These are phyloP conservation scores for Oryzias javanicus DNA, from an alignment of 2,113 vertebrate genomes.

Conservation along the genomic window DNA sequence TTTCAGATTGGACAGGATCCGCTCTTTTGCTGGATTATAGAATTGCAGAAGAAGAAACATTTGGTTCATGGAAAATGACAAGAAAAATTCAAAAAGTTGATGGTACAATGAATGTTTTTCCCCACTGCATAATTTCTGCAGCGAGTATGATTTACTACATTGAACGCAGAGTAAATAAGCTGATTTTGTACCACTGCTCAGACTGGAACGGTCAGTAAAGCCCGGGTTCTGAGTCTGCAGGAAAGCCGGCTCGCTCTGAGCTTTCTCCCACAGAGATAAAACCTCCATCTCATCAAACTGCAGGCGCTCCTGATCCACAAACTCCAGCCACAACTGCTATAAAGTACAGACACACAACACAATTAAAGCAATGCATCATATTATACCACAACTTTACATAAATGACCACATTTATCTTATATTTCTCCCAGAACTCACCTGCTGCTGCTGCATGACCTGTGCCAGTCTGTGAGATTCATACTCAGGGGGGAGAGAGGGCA, in stretches of 20 bases:
- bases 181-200: conserved; percentile 77
- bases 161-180: background rate
- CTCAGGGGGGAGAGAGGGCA: conserved; percentile 91
- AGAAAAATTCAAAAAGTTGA: background rate
- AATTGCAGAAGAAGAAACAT: conserved; percentile 6
- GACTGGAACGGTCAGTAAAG: conserved; percentile 81
- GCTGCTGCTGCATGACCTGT: conserved; percentile 91
- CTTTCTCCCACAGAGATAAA: conserved; percentile 82
- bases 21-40: conserved; percentile 80
- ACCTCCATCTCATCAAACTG: conserved; percentile 85
- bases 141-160: background rate
- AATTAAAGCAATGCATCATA: background rate
- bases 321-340: conserved; percentile 94
- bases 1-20: conserved; percentile 86
- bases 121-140: background rate
- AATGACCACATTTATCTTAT: background rate
- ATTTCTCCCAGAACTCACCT: conserved; percentile 54
- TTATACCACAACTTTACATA: background rate
- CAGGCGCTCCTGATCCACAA: conserved; percentile 87
- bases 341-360: conserved; percentile 17
- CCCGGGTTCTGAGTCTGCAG: conserved; percentile 58
- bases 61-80: background rate
- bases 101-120: background rate
- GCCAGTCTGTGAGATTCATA: conserved; percentile 90
- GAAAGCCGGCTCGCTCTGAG: conserved; percentile 81